Conservation (phyloP, 2,113 vertebrate species). For the Leptobrachium ailaonicum region DNA sequence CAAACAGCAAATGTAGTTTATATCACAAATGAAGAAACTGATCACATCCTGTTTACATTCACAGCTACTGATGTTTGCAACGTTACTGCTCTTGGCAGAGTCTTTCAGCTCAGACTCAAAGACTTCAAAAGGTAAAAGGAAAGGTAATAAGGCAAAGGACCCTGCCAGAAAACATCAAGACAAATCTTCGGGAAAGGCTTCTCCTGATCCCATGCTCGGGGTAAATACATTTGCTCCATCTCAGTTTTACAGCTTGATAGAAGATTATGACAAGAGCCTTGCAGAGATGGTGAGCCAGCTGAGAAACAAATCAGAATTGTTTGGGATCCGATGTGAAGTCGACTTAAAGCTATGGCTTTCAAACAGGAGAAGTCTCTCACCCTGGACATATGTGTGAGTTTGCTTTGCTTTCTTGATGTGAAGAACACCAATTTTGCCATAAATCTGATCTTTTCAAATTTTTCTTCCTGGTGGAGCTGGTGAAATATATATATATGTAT, state of each 20-base stretch:
- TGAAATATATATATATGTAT: no score
- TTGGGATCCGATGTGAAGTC: constrained; percentile 74
- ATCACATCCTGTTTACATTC: background rate
- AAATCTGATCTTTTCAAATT: no score
- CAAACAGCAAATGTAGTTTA: no score
- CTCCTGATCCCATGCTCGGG: constrained; percentile 58
- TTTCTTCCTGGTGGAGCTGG: no score
- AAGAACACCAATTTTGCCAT: background rate
- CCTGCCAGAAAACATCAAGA: constrained; percentile 30
- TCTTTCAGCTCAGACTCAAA: constrained; percentile 27
- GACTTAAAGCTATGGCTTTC: constrained; percentile 81
- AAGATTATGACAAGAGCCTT: constrained; percentile 76
- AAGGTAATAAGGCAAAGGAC: constrained; percentile 12
- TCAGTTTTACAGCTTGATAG: constrained; percentile 59
- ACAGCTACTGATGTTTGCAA: constrained; percentile 23
- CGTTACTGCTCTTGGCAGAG: constrained; percentile 13
- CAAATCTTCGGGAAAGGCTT: constrained; percentile 52
- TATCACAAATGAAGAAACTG: background rate
- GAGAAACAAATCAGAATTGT: constrained; percentile 68
- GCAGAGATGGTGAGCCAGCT: constrained; percentile 79
- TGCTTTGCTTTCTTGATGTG: background rate
- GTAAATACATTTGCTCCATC: constrained; percentile 51
- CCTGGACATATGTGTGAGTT: constrained; percentile 80
- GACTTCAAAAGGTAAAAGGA: constrained; percentile 57
- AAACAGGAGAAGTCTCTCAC: constrained; percentile 78